These are phyloP conservation scores for Conus canariensis DNA, from an alignment of 2,888 invertebrate species.

Conservation along the genomic window DNA sequence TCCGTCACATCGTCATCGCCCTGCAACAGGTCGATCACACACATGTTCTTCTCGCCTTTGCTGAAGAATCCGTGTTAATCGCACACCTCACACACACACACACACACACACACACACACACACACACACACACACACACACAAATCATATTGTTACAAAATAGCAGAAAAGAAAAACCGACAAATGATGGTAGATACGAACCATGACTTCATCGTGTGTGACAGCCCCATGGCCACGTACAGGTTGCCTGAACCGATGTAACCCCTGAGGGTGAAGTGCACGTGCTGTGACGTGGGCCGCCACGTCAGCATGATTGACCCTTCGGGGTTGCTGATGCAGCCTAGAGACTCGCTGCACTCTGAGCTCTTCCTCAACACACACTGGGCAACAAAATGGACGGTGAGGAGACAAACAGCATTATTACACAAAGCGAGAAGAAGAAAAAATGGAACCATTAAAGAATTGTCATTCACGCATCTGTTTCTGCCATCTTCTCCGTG, in stretches of 20 bases:
- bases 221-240: constrained; percentile 41
- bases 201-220: constrained; percentile 40
- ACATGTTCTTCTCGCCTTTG: too few species aligned
- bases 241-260: constrained; percentile 25
- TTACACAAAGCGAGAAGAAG: background rate
- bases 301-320: constrained; percentile 24
- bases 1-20: constrained; percentile 28
- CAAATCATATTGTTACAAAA: background rate
- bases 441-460: background rate
- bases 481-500: background rate
- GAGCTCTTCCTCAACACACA: constrained; percentile 25
- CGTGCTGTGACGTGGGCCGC: constrained; percentile 5
- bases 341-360: background rate
- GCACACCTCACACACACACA: too few species aligned
- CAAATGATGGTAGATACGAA: background rate
- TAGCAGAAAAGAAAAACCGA: background rate
- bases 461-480: background rate
- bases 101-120: too few species aligned
- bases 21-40: background rate
- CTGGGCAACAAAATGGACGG: background rate
- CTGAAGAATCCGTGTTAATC: too few species aligned
- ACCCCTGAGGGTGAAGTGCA: constrained; percentile 21
- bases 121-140: too few species aligned
- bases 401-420: background rate
- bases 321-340: constrained; percentile 36